Evolutionary conservation across 2,797 vertebrate genomes (phyloP).

Genomic region (Propithecus perrieri): DNA sequence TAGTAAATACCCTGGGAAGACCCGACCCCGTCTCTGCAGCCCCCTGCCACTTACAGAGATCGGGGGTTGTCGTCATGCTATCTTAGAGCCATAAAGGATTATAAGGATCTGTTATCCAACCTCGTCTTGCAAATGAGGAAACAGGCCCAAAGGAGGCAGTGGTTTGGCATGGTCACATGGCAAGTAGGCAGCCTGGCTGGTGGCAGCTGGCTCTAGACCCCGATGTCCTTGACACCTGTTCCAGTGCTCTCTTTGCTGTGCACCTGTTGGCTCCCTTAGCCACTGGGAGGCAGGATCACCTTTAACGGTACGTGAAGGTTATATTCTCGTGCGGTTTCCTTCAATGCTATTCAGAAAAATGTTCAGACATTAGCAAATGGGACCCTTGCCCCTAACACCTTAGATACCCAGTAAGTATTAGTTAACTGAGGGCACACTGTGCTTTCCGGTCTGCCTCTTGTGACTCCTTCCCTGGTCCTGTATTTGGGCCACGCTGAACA

Average conservation of each 20-base stretch:
- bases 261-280: neutral
- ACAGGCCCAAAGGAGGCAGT: neutral
- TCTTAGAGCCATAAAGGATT: neutral
- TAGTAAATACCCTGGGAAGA: constrained; percentile 16
- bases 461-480: no score
- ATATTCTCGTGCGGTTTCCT: neutral
- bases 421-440: neutral
- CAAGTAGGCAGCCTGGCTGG: neutral
- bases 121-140: neutral
- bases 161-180: neutral
- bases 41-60: neutral
- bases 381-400: neutral
- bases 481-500: neutral
- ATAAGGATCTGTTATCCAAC: neutral
- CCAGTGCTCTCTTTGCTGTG: no score
- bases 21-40: neutral
- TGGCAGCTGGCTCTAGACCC: neutral
- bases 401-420: neutral
- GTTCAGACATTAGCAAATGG: neutral
- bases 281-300: neutral
- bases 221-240: neutral
- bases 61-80: fast-evolving
- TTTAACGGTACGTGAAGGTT: neutral
- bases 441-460: neutral
- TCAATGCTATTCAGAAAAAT: neutral